Base-by-base conservation (phyloP, 2,113 vertebrate species). In the Arizona elegans region DNA sequence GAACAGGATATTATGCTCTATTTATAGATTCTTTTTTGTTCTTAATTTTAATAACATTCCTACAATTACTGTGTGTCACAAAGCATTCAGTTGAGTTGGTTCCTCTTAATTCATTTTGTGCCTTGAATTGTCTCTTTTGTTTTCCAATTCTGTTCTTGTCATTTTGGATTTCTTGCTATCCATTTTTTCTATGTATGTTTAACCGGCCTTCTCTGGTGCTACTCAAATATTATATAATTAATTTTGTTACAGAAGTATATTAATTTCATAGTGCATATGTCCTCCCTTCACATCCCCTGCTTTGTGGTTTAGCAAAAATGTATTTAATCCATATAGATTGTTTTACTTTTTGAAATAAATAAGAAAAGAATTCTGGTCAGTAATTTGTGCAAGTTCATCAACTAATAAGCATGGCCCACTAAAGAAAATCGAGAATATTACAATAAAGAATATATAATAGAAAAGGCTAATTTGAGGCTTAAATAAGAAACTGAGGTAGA, bases 401-500 rank as follows among this genome's bases (percentile, higher is more conserved):
- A 1, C 8, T 17, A 54, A 33, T 91, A 90, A 86, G 86, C 55
- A 53, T 52, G 11, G 43, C 50, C 0, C 11, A n/a, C 43, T 21
- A 89, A 90, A 90, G 8, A 19, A 19, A 87, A 54, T 47, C 3
- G 9, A 15, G 15, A 86, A 62, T 43, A 55, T 50, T 19, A 92
- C 10, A 92, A 86, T 26, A 29, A 90, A 47, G 53, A 3, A 50
- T 54, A 88, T 33, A 55, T 55, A 59, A 59, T 75, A 62, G 86
- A 50, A 85, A 86, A 90, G 21, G 86, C 81, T 53, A 62, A 91
- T 91, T 75, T 43, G 86, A 38, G 29, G 70, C 55, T 88, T 0
- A 92, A 91, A 9, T 92, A 85, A 95, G 56, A 94, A 92, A 85
- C 52, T 1, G 13, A 88, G 38, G 9, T 93, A 38, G 4, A 55